Percentiles rank a stretch among this genome's conserved stretches.
Evolutionary conservation across 2,888 invertebrate species (phyloP).

Genomic region (Leptogaster cylindrica): DNA sequence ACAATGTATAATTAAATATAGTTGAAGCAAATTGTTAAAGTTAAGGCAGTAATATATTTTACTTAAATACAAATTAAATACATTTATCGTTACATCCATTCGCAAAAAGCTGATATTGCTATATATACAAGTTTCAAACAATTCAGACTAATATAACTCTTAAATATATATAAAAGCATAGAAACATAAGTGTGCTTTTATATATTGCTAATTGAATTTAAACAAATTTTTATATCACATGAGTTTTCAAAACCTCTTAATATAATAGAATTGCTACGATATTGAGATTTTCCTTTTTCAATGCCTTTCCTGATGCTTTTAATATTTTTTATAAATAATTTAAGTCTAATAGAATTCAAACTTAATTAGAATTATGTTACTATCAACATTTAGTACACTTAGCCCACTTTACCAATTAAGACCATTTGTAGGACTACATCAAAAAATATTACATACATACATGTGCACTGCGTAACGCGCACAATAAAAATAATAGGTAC

Average conservation of each 20-base stretch:
- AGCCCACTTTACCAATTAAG: too few relatives aligned
- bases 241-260: background rate
- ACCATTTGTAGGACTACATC: too few relatives aligned
- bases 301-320: too few relatives aligned
- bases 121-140: too few relatives aligned
- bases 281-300: background rate
- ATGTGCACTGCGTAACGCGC: too few relatives aligned
- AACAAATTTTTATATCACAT: slow-evolving; percentile 29
- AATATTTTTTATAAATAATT: too few relatives aligned
- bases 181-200: slow-evolving; percentile 21
- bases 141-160: background rate
- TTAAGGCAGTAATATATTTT: slow-evolving; percentile 36
- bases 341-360: too few relatives aligned
- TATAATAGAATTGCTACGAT: slow-evolving; percentile 30
- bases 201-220: slow-evolving; percentile 18
- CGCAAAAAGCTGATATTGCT: slow-evolving; percentile 25
- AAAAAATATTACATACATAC: too few relatives aligned
- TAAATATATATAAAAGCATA: slow-evolving; percentile 30
- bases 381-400: too few relatives aligned
- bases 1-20: slow-evolving; percentile 18
- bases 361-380: too few relatives aligned
- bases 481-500: too few relatives aligned
- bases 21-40: too few relatives aligned
- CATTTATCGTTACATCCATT: slow-evolving; percentile 40
- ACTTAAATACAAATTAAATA: slow-evolving; percentile 33